Evolutionary conservation across 2,888 invertebrate species (phyloP).

Genomic region (Strigamia maritima): DNA sequence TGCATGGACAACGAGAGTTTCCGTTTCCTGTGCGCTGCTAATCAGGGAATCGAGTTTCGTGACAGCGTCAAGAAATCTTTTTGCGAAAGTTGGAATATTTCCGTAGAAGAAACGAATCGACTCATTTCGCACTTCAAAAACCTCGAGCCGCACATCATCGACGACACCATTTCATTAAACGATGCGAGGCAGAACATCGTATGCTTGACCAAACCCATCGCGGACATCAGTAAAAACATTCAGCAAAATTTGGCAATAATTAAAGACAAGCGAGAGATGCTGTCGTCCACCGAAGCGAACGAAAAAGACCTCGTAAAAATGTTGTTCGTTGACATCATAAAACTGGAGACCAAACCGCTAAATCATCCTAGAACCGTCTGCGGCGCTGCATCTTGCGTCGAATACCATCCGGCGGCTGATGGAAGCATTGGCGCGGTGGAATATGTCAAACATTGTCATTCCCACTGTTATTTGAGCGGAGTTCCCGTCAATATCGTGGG

Average conservation of each 20-base stretch:
- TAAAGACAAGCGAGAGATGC: neutral
- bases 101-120: slow-evolving; percentile 41
- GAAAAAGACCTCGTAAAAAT: neutral
- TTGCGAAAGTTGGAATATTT: slow-evolving; percentile 42
- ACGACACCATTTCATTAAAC: slow-evolving; percentile 26
- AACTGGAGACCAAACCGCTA: neutral
- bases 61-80: slow-evolving; percentile 10
- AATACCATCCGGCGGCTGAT: neutral
- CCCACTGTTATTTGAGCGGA: neutral
- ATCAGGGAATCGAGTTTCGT: slow-evolving; percentile 37
- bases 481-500: neutral
- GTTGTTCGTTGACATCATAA: slow-evolving; percentile 11
- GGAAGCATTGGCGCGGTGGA: neutral
- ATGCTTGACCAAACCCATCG: slow-evolving; percentile 35
- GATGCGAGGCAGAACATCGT: slow-evolving; percentile 21
- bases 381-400: neutral
- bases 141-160: neutral
- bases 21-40: slow-evolving; percentile 42
- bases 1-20: slow-evolving; percentile 45
- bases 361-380: slow-evolving; percentile 35
- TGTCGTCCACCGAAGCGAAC: neutral
- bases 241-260: slow-evolving; percentile 29
- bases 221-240: slow-evolving; percentile 35
- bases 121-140: slow-evolving; percentile 39
- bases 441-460: slow-evolving; percentile 25